phyloP scores from a whole-genome alignment of 2,113 vertebrate genomes.

The Numida meleagris region DNA sequence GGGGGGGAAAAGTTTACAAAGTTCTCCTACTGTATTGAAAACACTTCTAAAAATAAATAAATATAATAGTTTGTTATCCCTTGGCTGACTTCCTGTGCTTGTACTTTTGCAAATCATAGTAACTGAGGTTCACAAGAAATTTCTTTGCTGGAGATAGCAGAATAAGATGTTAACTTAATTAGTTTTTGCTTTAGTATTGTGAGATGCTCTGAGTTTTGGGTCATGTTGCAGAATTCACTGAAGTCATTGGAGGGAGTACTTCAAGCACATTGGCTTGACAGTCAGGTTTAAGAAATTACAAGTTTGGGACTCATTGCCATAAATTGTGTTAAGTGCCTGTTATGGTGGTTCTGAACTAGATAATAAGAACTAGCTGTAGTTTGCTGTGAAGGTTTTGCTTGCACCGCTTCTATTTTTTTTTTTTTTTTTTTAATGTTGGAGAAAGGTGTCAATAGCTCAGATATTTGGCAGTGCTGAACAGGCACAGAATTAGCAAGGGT shows the following conservation, averaged over 20 bases:
- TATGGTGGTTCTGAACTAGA: not conserved
- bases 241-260: not conserved
- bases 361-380: not conserved
- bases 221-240: not conserved
- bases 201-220: not conserved
- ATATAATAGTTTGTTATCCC: not conserved
- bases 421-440: constrained; percentile 2
- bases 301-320: not conserved
- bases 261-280: not conserved
- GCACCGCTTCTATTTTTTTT: not conserved
- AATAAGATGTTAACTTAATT: not conserved
- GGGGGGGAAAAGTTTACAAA: not conserved
- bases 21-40: not conserved
- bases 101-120: not conserved
- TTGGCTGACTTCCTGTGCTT: not conserved
- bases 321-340: not conserved
- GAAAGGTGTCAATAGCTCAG: not conserved
- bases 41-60: not conserved
- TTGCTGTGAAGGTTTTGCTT: constrained; percentile 7
- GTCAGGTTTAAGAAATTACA: not conserved
- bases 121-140: not conserved
- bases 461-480: constrained; percentile 46
- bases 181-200: not conserved
- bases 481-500: constrained; percentile 53
- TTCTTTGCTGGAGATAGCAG: not conserved